Evolutionary conservation across 2,888 invertebrate genomes (phyloP).

Genomic region (Galeopsomyia nigrocyanea): DNA sequence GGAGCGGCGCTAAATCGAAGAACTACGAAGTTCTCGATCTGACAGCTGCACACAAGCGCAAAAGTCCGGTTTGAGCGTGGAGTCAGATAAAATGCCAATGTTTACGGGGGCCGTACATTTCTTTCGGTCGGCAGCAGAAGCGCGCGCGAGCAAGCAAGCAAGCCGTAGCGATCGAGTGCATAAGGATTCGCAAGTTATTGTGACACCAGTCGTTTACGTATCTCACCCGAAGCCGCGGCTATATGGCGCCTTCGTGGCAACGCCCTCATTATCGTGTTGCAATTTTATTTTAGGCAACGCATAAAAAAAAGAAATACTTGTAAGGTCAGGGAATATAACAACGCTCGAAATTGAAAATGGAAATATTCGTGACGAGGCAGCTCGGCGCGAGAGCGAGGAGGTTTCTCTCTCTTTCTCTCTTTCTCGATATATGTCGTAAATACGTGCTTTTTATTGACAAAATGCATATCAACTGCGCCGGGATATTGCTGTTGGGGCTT

Average conservation of each 20-base stretch:
- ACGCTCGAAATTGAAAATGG: constrained; percentile 40
- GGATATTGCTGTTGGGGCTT: constrained; percentile 35
- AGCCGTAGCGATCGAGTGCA: constrained; percentile 50
- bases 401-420: too few species aligned
- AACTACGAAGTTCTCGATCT: constrained; percentile 42
- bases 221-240: constrained; percentile 45
- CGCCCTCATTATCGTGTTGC: constrained; percentile 54
- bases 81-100: constrained; percentile 59
- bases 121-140: constrained; percentile 39
- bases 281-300: constrained; percentile 46
- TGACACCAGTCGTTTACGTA: constrained; percentile 52
- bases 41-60: constrained; percentile 29
- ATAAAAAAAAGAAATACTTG: constrained; percentile 34
- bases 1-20: constrained; percentile 18
- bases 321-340: constrained; percentile 37
- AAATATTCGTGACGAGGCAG: constrained; percentile 21
- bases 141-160: too few species aligned
- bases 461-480: constrained; percentile 19
- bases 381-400: not conserved
- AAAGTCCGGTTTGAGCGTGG: constrained; percentile 50
- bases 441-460: constrained; percentile 35
- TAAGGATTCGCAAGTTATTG: constrained; percentile 54
- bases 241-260: constrained; percentile 44
- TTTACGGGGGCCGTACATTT: constrained; percentile 57
- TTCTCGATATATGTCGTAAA: constrained; percentile 32